These are phyloP conservation scores for Drosophila tsacasi DNA, from an alignment of 1,140 invertebrate genomes.

Conservation along the genomic window DNA sequence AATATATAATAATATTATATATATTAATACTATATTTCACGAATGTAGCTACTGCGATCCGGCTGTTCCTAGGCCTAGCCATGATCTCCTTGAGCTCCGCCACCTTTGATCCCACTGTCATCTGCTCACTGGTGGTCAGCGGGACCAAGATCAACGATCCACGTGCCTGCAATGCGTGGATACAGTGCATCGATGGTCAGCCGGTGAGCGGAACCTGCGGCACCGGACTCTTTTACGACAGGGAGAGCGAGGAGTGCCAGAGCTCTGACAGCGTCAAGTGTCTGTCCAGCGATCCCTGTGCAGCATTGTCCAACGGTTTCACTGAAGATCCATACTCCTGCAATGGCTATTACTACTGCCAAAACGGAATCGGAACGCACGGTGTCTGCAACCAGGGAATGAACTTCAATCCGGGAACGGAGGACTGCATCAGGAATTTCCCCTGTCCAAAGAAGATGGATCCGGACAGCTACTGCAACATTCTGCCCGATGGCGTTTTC, in stretches of 20 bases:
- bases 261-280: slow-evolving; percentile 51
- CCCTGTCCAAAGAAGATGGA: slow-evolving; percentile 49
- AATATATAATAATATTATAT: neutral
- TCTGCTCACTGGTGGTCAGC: slow-evolving; percentile 60
- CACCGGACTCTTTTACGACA: slow-evolving; percentile 60
- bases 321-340: slow-evolving; percentile 74
- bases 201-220: slow-evolving; percentile 56
- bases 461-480: slow-evolving; percentile 74
- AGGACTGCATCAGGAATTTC: slow-evolving; percentile 66
- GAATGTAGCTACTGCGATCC: slow-evolving; percentile 5
- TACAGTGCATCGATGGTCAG: slow-evolving; percentile 59
- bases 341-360: slow-evolving; percentile 75
- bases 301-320: slow-evolving; percentile 55
- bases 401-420: slow-evolving; percentile 66
- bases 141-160: slow-evolving; percentile 76
- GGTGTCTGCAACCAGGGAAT: slow-evolving; percentile 62
- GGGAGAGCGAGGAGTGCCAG: slow-evolving; percentile 56
- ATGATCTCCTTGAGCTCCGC: neutral
- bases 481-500: slow-evolving; percentile 75
- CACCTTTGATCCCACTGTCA: slow-evolving; percentile 59
- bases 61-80: slow-evolving; percentile 2
- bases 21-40: neutral
- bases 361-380: slow-evolving; percentile 45
- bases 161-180: slow-evolving; percentile 63
- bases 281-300: slow-evolving; percentile 75